phyloP scores from a whole-genome alignment of 2,113 vertebrate genomes.

The Arvicanthis niloticus region DNA sequence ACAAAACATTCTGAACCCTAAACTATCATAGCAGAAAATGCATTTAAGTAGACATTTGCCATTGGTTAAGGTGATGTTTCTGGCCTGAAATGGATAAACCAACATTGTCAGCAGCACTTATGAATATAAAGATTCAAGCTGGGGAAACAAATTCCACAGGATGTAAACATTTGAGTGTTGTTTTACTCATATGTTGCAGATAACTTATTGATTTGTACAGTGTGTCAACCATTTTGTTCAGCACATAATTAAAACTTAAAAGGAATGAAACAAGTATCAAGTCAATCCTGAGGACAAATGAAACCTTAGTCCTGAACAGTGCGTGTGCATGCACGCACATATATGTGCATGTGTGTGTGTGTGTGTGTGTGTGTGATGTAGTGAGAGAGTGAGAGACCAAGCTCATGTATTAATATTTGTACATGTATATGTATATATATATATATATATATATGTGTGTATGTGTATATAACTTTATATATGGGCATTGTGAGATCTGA shows the following conservation, averaged over 20 bases:
- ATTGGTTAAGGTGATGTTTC: not conserved
- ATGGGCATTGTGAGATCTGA: not conserved
- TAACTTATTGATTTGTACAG: not conserved
- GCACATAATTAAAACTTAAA: not conserved
- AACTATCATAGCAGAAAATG: not conserved
- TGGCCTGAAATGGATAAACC: not conserved
- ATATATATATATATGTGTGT: not conserved
- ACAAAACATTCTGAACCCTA: not conserved
- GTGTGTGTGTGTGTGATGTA: not conserved
- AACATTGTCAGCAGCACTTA: not conserved
- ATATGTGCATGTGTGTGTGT: not conserved
- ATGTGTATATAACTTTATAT: not conserved
- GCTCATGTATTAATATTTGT: not conserved
- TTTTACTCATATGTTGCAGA: not conserved
- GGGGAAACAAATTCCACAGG: not conserved
- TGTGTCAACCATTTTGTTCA: not conserved
- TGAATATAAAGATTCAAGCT: not conserved
- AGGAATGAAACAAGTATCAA: not conserved
- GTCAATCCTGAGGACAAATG: not conserved
- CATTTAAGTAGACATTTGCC: not conserved
- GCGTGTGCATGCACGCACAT: rapidly evolving
- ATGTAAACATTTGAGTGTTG: not conserved
- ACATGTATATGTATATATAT: not conserved
- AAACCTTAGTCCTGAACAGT: not conserved
- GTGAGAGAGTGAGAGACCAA: too few species aligned